Evolutionary conservation across 2,888 invertebrate species (phyloP).

Genomic region (Pharmacophagus antenor): DNA sequence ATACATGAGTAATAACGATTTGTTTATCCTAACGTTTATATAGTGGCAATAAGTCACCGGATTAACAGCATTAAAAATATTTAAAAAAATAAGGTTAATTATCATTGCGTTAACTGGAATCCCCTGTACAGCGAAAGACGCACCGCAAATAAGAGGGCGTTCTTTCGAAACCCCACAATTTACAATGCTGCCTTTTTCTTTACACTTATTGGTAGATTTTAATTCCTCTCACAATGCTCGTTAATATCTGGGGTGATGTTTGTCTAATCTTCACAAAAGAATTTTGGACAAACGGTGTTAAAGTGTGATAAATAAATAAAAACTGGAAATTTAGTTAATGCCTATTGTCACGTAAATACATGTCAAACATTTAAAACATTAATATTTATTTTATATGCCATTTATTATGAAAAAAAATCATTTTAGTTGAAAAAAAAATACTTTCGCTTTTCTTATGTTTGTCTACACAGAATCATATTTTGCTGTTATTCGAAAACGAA

Average conservation of each 20-base stretch:
- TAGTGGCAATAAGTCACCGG: too few relatives aligned
- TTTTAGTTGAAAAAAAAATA: too few relatives aligned
- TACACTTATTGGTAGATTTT: slow-evolving; percentile 56
- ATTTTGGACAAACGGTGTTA: slow-evolving; percentile 2
- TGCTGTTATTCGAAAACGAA: too few relatives aligned
- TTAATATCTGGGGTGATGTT: slow-evolving; percentile 48
- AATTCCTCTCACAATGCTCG: slow-evolving; percentile 59
- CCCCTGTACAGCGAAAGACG: slow-evolving; percentile 59
- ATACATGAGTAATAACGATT: too few relatives aligned
- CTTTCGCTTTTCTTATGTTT: too few relatives aligned
- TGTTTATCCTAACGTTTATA: too few relatives aligned
- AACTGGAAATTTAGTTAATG: background rate
- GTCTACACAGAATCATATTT: too few relatives aligned
- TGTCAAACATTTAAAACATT: background rate
- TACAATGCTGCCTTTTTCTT: slow-evolving; percentile 54
- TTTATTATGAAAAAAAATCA: too few relatives aligned
- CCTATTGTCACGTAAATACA: background rate
- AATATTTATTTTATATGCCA: too few relatives aligned
- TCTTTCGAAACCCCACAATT: slow-evolving; percentile 53
- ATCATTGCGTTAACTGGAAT: slow-evolving; percentile 34
- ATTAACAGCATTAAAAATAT: background rate
- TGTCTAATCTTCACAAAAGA: slow-evolving; percentile 34
- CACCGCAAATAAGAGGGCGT: slow-evolving; percentile 71
- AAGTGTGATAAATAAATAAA: background rate
- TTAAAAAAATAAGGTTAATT: background rate